These are phyloP conservation scores for Zapus hudsonius DNA, from an alignment of 2,113 vertebrate species.

Conservation along the genomic window DNA sequence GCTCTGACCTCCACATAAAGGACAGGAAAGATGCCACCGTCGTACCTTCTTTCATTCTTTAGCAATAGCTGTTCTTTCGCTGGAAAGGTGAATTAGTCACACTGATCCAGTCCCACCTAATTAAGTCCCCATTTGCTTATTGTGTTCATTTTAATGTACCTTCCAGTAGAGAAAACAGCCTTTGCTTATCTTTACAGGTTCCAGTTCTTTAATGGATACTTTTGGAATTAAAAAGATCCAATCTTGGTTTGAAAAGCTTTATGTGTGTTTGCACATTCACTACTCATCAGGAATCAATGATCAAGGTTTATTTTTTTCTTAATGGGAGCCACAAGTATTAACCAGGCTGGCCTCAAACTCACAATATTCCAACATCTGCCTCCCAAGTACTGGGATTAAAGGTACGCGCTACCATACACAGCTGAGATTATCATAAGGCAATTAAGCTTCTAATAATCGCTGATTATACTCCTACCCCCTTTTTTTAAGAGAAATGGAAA, in stretches of 20 bases:
- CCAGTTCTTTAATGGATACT: conserved; percentile 62
- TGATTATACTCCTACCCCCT: neutral
- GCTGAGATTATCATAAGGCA: conserved; percentile 34
- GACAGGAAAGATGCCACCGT: neutral
- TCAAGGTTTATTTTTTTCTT: conserved; percentile 41
- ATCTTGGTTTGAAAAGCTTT: conserved; percentile 57
- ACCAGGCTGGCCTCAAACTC: too few species aligned
- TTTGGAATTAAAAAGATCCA: conserved; percentile 69
- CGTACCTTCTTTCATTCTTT: conserved; percentile 41
- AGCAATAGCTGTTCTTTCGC: neutral
- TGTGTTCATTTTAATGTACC: conserved; percentile 56
- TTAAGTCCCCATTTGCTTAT: conserved; percentile 56
- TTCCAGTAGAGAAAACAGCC: conserved; percentile 52
- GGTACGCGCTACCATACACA: too few species aligned
- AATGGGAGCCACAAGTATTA: conserved; percentile 46
- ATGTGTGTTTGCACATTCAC: neutral
- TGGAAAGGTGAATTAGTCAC: conserved; percentile 66
- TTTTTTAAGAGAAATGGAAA: neutral
- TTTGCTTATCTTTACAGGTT: conserved; percentile 61
- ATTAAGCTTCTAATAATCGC: neutral
- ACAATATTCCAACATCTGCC: too few species aligned
- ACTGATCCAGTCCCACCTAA: conserved; percentile 30
- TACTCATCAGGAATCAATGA: conserved; percentile 48
- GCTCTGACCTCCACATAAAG: conserved; percentile 43
- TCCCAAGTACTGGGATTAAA: too few species aligned